Evolutionary conservation across 2,797 vertebrate genomes (phyloP).

Genomic region (Parauchenoglanis punctatus): DNA sequence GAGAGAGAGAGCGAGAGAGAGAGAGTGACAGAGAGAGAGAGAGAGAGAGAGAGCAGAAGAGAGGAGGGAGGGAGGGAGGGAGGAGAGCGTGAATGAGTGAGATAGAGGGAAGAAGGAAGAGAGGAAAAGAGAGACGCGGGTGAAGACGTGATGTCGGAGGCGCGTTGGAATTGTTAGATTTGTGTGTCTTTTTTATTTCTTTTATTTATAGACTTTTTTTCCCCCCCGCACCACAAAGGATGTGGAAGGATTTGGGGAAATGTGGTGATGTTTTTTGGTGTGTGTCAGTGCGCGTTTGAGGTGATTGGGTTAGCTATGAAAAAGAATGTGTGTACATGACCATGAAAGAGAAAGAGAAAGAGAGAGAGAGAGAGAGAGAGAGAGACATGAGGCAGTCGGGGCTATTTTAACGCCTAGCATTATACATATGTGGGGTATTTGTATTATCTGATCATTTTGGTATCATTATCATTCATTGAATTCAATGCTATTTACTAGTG

Average conservation of each 20-base stretch:
- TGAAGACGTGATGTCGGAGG: constrained; percentile 74
- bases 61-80: constrained; percentile 45
- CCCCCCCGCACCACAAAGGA: constrained; percentile 28
- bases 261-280: background rate
- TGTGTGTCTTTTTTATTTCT: background rate
- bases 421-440: background rate
- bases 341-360: background rate
- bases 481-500: background rate
- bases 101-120: constrained; percentile 66
- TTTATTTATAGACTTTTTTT: background rate
- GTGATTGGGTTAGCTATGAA: background rate
- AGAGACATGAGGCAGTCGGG: background rate
- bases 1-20: constrained; percentile 72
- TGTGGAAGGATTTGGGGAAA: constrained; percentile 61
- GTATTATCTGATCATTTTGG: background rate
- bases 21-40: constrained; percentile 68
- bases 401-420: background rate
- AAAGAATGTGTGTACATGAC: background rate
- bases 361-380: background rate
- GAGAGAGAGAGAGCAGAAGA: constrained; percentile 49
- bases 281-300: background rate
- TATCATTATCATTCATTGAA: background rate
- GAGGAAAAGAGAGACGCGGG: constrained; percentile 68
- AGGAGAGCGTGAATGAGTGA: constrained; percentile 54
- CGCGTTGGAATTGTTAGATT: constrained; percentile 71